A percentile compares a stretch with the other conserved stretches of the same genome.
phyloP scores from a whole-genome alignment of 2,113 vertebrate genomes.

The Aphyosemion australe region DNA sequence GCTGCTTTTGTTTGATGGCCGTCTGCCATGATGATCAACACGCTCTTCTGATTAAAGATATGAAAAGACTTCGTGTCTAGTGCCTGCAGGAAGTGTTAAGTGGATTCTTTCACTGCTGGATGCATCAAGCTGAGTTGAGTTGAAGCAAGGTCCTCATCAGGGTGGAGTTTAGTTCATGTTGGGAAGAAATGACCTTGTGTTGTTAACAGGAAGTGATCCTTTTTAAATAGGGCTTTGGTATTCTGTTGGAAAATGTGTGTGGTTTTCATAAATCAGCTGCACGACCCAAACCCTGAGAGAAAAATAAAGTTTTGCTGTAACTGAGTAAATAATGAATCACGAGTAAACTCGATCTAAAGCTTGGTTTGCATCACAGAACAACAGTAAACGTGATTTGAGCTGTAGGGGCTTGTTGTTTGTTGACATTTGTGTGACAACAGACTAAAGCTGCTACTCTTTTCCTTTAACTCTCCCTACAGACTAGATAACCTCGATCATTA shows the following conservation, averaged over 20 bases:
- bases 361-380: no score
- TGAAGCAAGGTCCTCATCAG: neutral
- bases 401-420: neutral
- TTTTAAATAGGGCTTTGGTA: slow-evolving; percentile 7
- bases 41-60: slow-evolving; percentile 44
- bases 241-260: neutral
- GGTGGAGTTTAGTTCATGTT: neutral
- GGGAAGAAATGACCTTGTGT: neutral
- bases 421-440: neutral
- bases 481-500: no score
- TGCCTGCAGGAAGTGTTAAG: no score
- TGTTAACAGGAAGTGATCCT: slow-evolving; percentile 14
- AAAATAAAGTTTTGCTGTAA: no score
- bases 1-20: slow-evolving; percentile 27
- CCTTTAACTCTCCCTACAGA: no score
- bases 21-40: slow-evolving; percentile 33
- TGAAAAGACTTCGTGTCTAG: neutral
- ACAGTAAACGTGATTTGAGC: no score
- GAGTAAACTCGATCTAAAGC: no score
- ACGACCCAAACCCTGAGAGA: neutral
- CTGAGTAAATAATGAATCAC: no score
- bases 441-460: no score
- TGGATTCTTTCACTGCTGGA: neutral
- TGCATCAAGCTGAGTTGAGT: neutral
- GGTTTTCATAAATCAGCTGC: neutral